phyloP scores from a whole-genome alignment of 30 jellyfish, hydroid and myxozoan species.

The Euphysa ruthae region DNA sequence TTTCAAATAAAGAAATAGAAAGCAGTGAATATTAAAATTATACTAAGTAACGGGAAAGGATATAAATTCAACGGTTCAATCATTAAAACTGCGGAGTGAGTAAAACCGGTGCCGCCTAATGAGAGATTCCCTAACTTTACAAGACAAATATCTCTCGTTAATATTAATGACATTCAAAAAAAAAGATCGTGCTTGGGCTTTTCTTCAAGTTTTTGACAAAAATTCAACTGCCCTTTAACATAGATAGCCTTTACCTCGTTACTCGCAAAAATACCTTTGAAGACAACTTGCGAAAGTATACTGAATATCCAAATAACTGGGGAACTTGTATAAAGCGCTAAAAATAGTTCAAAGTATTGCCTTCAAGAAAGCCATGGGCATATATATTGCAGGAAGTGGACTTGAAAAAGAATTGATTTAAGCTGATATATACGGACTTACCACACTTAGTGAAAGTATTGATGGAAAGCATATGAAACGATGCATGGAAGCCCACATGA shows the following conservation, averaged over 20 bases:
- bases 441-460: no score
- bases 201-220: not conserved
- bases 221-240: not conserved
- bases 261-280: not conserved
- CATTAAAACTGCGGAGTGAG: no score
- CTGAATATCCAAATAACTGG: conserved; percentile 2
- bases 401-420: not conserved
- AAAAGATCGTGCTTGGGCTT: not conserved
- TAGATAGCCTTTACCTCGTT: not conserved
- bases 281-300: not conserved
- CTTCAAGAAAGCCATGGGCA: not conserved
- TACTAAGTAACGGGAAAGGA: no score
- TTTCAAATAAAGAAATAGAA: no score
- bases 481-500: not conserved
- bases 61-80: no score
- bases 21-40: no score
- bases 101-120: no score
- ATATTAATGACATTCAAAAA: no score
- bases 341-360: not conserved
- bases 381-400: not conserved
- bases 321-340: not conserved
- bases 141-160: no score
- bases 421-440: not conserved
- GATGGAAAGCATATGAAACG: conserved; percentile 12
- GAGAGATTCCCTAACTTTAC: no score